These are phyloP conservation scores for Nezara viridula DNA, from an alignment of 2,888 invertebrate species.

Conservation along the genomic window DNA sequence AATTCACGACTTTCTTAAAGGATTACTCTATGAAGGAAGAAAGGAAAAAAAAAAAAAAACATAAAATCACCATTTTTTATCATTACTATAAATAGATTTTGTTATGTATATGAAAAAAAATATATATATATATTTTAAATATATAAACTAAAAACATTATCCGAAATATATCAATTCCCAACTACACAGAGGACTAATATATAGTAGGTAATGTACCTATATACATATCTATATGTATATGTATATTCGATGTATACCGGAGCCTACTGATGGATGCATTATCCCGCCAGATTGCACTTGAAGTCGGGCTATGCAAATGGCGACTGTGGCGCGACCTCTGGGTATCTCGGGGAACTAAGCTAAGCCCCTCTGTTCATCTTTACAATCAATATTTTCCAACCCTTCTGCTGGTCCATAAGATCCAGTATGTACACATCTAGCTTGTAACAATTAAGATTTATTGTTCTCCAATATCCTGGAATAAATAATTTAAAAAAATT, in stretches of 20 bases:
- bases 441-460: background rate
- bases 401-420: constrained; percentile 46
- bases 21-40: no score
- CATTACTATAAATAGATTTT: no score
- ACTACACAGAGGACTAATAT: background rate
- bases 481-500: background rate
- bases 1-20: no score
- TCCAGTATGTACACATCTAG: background rate
- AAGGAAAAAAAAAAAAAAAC: no score
- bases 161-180: background rate
- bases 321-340: constrained; percentile 26
- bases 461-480: background rate
- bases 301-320: constrained; percentile 42
- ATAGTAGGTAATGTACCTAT: background rate
- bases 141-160: no score
- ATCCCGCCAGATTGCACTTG: constrained; percentile 41
- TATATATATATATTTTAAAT: no score
- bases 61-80: no score
- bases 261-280: background rate
- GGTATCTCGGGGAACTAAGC: background rate
- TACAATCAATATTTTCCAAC: constrained; percentile 44
- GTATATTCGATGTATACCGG: no score
- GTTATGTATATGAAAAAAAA: no score
- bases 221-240: background rate
- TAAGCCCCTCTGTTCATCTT: constrained; percentile 37